Evolutionary conservation across 2,113 vertebrate species (phyloP).

Genomic region (Elanoides forficatus): DNA sequence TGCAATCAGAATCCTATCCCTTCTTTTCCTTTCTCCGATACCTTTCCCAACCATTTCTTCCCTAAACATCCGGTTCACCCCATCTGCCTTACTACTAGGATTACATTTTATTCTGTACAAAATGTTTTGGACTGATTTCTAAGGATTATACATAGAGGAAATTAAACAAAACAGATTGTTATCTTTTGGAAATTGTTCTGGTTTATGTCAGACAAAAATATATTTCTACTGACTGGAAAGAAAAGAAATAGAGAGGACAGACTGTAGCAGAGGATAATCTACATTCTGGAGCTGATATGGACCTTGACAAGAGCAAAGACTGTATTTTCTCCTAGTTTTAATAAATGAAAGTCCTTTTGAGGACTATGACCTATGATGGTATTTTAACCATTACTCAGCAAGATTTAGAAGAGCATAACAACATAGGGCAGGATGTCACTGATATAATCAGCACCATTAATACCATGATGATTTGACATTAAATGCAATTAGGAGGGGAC

Average conservation of each 20-base stretch:
- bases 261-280: neutral
- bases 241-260: neutral
- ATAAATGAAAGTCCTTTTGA: neutral
- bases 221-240: neutral
- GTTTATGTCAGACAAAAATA: neutral
- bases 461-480: neutral
- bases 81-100: neutral
- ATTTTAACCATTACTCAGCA: neutral
- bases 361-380: neutral
- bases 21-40: neutral
- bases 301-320: neutral
- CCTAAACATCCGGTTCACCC: neutral
- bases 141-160: neutral
- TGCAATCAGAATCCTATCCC: neutral
- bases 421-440: neutral
- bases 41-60: neutral
- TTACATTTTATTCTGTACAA: neutral
- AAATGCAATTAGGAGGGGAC: neutral
- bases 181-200: neutral
- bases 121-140: neutral
- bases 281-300: neutral
- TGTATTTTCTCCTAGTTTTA: neutral
- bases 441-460: neutral
- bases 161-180: neutral
- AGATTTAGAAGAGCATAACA: neutral